These are phyloP conservation scores for Thryonomys swinderianus DNA, from an alignment of 2,113 vertebrate genomes.

Conservation along the genomic window DNA sequence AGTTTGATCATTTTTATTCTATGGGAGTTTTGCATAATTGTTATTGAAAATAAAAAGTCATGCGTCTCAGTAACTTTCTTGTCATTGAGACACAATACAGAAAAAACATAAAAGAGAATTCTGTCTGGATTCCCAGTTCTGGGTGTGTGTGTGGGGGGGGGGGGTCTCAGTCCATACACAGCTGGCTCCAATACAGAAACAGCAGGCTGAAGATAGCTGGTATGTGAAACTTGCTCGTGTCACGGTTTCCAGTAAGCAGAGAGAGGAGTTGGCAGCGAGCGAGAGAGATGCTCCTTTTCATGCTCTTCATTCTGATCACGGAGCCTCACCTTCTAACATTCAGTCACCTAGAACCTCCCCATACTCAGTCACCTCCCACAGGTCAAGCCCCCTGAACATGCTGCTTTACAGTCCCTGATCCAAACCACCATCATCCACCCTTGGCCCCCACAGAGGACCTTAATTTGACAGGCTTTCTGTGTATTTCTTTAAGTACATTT, in stretches of 20 bases:
- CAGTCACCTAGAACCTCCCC: not conserved
- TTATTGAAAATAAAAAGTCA: constrained; percentile 40
- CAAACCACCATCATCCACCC: not conserved
- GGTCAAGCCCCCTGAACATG: not conserved
- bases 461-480: no score
- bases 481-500: not conserved
- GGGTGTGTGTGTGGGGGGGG: no score
- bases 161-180: not conserved
- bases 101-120: not conserved
- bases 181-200: not conserved
- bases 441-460: not conserved
- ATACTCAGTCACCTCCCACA: not conserved
- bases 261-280: not conserved
- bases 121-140: not conserved
- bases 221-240: not conserved
- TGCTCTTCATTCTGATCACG: not conserved
- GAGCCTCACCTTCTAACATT: not conserved
- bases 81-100: not conserved
- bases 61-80: not conserved
- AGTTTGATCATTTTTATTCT: not conserved
- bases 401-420: not conserved
- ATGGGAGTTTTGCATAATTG: not conserved
- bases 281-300: not conserved
- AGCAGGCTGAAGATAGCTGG: not conserved
- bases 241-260: not conserved